Conservation (phyloP, 1,140 invertebrate genomes). For the Caenorhabditis briggsae region DNA sequence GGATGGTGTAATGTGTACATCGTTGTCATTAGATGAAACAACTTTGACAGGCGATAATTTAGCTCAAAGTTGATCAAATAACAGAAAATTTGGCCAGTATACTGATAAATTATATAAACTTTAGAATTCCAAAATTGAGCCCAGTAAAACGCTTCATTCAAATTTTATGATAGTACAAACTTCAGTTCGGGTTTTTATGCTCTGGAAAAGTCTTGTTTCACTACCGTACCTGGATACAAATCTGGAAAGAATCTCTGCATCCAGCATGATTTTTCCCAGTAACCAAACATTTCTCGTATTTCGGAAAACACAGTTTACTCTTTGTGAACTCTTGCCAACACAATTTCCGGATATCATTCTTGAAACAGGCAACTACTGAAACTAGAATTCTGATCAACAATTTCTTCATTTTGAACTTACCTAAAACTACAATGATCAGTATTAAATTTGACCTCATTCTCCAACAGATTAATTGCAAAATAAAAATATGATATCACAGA, state of each 20-base stretch:
- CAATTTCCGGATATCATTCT: not conserved
- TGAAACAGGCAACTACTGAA: not conserved
- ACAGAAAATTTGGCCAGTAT: too few relatives aligned
- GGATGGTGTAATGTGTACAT: too few relatives aligned
- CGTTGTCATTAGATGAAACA: too few relatives aligned
- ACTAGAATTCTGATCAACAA: not conserved
- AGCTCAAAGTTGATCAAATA: too few relatives aligned
- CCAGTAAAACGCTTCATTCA: too few relatives aligned
- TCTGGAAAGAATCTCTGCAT: not conserved
- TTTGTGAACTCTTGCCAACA: not conserved
- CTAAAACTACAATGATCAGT: not conserved
- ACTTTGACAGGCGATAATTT: too few relatives aligned
- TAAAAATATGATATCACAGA: too few relatives aligned
- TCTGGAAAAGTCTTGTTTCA: too few relatives aligned
- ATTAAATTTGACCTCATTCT: not conserved
- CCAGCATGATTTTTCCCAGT: not conserved
- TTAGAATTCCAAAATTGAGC: too few relatives aligned
- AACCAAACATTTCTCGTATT: not conserved
- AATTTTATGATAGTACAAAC: too few relatives aligned
- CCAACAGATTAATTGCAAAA: too few relatives aligned
- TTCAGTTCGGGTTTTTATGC: not conserved
- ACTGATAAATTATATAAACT: too few relatives aligned
- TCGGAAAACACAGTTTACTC: not conserved
- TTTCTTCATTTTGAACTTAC: not conserved
- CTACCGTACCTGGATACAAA: not conserved